A percentile compares a stretch with the other conserved stretches of the same genome.
Conservation (phyloP, 2,888 invertebrate species). For the Psococerastis gibbosa region DNA sequence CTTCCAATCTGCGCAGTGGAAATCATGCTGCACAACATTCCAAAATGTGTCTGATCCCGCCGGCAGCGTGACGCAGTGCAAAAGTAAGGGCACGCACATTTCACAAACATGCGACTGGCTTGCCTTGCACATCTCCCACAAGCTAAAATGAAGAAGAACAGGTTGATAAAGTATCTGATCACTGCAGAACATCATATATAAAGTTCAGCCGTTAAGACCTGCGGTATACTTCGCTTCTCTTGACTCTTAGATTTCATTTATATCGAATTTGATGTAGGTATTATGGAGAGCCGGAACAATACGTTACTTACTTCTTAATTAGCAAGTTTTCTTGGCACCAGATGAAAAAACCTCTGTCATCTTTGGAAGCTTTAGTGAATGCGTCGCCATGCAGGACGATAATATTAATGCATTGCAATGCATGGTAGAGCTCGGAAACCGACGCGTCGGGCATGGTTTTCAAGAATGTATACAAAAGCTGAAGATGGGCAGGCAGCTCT, state of each 20-base stretch:
- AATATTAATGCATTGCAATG: conserved; percentile 78
- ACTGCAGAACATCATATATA: no score
- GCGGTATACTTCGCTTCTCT: no score
- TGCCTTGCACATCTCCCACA: conserved; percentile 84
- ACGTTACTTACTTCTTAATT: conserved; percentile 58
- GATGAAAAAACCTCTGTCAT: conserved; percentile 80
- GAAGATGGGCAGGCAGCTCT: conserved; percentile 76
- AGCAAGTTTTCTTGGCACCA: conserved; percentile 92
- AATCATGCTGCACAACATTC: conserved; percentile 85
- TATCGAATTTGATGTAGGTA: conserved; percentile 1
- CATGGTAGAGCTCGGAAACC: conserved; percentile 45
- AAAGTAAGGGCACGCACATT: conserved; percentile 73
- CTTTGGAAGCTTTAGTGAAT: conserved; percentile 64
- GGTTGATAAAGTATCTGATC: no score
- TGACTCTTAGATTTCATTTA: conserved; percentile 11
- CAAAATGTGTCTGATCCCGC: conserved; percentile 92
- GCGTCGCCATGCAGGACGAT: conserved; percentile 87
- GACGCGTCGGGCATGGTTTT: not conserved
- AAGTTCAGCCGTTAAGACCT: no score
- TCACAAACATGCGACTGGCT: conserved; percentile 89
- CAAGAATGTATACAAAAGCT: conserved; percentile 53
- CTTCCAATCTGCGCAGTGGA: conserved; percentile 77
- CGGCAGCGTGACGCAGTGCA: conserved; percentile 88
- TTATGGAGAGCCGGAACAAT: not conserved
- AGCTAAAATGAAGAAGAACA: conserved; percentile 41